Conservation (phyloP, 37 sponge, comb jelly and placozoan genomes). For the Tethya wilhelma region DNA sequence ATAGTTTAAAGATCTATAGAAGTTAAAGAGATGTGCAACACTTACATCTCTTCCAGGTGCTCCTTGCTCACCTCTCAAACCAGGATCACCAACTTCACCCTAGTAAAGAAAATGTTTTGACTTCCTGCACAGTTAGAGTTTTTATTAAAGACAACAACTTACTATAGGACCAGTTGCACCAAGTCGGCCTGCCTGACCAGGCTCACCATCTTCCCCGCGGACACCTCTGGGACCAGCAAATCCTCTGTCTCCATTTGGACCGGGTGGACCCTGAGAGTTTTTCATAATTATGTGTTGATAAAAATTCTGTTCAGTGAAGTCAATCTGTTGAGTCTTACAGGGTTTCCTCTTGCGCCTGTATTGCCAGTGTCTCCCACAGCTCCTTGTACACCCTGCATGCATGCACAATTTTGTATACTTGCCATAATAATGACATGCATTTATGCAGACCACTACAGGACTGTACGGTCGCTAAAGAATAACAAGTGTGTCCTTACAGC, state of each 20-base stretch:
- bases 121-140: neutral
- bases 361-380: slow-evolving; percentile 42
- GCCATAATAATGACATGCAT: neutral
- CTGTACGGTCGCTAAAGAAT: neutral
- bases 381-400: slow-evolving; percentile 33
- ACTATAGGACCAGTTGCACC: slow-evolving; percentile 44
- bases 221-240: slow-evolving; percentile 44
- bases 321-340: neutral
- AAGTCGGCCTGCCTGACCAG: slow-evolving; percentile 13
- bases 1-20: neutral
- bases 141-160: neutral
- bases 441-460: neutral
- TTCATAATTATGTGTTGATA: neutral
- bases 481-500: slow-evolving; percentile 18
- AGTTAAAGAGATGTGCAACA: neutral
- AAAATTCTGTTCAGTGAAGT: neutral
- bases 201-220: slow-evolving; percentile 33
- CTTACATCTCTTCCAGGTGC: slow-evolving; percentile 53
- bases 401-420: neutral
- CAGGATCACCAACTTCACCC: slow-evolving; percentile 63
- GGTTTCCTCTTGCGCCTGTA: slow-evolving; percentile 11
- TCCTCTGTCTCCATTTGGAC: slow-evolving; percentile 38
- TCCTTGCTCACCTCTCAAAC: slow-evolving; percentile 51
- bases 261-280: slow-evolving; percentile 29
- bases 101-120: neutral